Evolutionary conservation across 1,140 invertebrate species (phyloP).

Genomic region (Listronotus bonariensis): DNA sequence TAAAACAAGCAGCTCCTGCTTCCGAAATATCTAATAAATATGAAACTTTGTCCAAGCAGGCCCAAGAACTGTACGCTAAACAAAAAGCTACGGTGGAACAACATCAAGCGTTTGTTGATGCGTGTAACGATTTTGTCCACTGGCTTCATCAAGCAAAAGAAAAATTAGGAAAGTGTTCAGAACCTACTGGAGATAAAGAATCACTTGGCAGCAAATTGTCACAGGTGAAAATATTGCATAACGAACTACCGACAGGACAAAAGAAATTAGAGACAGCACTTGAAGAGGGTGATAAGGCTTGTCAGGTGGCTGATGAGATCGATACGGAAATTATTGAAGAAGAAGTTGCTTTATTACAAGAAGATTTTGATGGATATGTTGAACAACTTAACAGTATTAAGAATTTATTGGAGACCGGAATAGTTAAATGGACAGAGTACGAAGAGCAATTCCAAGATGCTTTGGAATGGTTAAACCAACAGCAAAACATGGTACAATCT

Average conservation of each 20-base stretch:
- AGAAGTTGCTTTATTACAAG: conserved; percentile 85
- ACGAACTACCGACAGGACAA: conserved; percentile 79
- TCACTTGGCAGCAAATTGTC: conserved; percentile 81
- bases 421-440: conserved; percentile 95
- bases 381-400: conserved; percentile 80
- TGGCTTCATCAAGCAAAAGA: conserved; percentile 91
- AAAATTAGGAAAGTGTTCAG: conserved; percentile 88
- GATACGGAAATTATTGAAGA: conserved; percentile 90
- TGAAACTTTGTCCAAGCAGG: conserved; percentile 85
- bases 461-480: conserved; percentile 84
- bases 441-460: conserved; percentile 92
- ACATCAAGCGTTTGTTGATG: conserved; percentile 88
- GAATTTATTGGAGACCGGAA: conserved; percentile 81
- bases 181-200: conserved; percentile 93
- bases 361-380: conserved; percentile 83
- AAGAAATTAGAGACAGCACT: conserved; percentile 81
- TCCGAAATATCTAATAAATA: conserved; percentile 90
- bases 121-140: conserved; percentile 86
- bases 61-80: conserved; percentile 87
- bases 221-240: conserved; percentile 81
- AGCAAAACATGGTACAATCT: conserved; percentile 84
- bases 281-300: conserved; percentile 80
- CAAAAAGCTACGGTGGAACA: conserved; percentile 89
- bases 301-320: conserved; percentile 79
- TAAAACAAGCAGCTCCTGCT: conserved; percentile 82